Conservation (phyloP, 2,797 vertebrate genomes). For the Smutsia temminckii region DNA sequence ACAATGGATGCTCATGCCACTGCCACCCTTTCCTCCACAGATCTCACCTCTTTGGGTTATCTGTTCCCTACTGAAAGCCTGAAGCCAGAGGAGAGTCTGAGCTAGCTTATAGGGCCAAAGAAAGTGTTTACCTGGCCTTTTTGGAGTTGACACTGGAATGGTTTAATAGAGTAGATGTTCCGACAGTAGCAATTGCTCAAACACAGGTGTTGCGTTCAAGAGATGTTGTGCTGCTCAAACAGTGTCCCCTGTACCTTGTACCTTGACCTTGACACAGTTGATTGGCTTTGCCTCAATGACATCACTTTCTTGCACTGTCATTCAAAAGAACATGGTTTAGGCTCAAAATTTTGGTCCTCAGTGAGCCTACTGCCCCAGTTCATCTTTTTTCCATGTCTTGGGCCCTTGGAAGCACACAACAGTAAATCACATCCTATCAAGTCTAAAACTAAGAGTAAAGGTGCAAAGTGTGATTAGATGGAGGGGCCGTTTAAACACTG, state of each 20-base stretch:
- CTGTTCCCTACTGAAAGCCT: background rate
- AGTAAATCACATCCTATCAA: background rate
- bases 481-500: background rate
- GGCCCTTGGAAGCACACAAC: background rate
- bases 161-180: background rate
- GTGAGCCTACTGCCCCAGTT: background rate
- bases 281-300: background rate
- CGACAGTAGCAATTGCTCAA: background rate
- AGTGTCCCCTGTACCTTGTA: background rate
- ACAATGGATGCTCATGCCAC: background rate
- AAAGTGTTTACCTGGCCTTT: background rate
- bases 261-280: background rate
- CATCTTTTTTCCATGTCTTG: background rate
- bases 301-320: background rate
- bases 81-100: background rate
- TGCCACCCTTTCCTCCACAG: background rate
- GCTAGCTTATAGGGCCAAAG: accelerated
- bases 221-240: background rate
- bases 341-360: background rate
- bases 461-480: background rate
- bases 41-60: background rate
- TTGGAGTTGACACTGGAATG: background rate
- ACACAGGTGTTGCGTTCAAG: background rate
- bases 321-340: background rate
- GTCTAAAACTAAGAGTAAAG: background rate